Evolutionary conservation across 2,888 invertebrate species (phyloP), one percentile per base, ranked within the genome.

Genomic region (Nipponacmea schrenckii): DNA sequence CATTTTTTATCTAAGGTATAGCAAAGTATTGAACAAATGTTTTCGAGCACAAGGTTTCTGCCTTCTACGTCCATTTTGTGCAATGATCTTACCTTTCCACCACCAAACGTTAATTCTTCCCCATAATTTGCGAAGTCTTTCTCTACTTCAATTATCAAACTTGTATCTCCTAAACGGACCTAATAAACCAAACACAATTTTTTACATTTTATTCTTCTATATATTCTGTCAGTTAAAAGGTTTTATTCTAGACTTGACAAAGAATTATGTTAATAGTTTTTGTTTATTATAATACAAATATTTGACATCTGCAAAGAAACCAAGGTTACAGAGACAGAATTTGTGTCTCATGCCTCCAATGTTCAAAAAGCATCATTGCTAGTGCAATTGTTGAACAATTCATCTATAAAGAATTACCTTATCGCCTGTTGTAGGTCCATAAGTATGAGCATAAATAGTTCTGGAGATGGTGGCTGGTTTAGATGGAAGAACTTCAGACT

Each of bases 71-170:
- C 31, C 2, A 31, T 31, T 2, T 31, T 31, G 2, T 5, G 31
- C 31, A 31, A 31, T 31, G 1, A 10, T 62, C 64, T 67, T 74
- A 86, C 87, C 81, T 88, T 88, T 48, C 88, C 88, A n/a, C 87
- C 86, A 2, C 88, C 88, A 76, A 88, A 88, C 69, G 86, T 87
- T 62, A 84, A 83, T 74, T 88, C 88, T 50, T 88, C 88, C 4
- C 87, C 88, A 74, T 86, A 87, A 2, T 81, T 76, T 5, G 86
- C 83, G 67, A 76, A 83, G 74, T 88, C 88, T 70, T 79, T 80
- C 77, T 86, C 86, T 2, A 88, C 85, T 77, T 87, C 86, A 44
- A 88, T 77, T 0, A 86, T 68, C 27, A 88, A 74, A 62, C 80
- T 82, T 0, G 84, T 88, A 72, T 88, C 87, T 0, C 86, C 87